Conservation (phyloP, 2,113 vertebrate species). For the Crotalus helleri region DNA sequence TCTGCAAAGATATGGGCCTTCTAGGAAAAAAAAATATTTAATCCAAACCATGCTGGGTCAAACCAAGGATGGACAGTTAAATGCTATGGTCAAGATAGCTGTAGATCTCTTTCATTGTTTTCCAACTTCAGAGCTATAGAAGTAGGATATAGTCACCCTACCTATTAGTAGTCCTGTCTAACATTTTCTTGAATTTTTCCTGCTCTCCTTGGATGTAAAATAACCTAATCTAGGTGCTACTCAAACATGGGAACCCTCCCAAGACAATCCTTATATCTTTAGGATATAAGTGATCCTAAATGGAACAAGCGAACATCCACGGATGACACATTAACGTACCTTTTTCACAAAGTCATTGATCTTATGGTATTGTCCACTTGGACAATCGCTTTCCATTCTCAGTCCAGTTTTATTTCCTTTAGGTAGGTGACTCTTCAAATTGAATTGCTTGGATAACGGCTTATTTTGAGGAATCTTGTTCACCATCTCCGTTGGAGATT, state of each 20-base stretch:
- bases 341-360: slow-evolving; percentile 72
- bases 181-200: neutral
- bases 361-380: slow-evolving; percentile 60
- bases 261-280: neutral
- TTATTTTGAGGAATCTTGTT: slow-evolving; percentile 37
- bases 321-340: slow-evolving; percentile 63
- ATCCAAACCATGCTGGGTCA: neutral
- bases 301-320: neutral
- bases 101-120: neutral
- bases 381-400: slow-evolving; percentile 61
- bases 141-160: neutral
- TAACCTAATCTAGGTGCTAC: neutral
- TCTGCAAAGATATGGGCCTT: neutral
- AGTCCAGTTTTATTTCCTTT: slow-evolving; percentile 31
- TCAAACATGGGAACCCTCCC: neutral
- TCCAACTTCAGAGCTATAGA: neutral
- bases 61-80: neutral
- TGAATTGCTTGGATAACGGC: neutral
- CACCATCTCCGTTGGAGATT: slow-evolving; percentile 5
- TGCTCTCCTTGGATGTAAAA: neutral
- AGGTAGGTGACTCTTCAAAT: neutral
- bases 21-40: neutral
- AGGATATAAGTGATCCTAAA: neutral
- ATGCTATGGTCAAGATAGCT: neutral
- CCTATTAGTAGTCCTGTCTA: neutral